Base-by-base conservation (phyloP, 2,888 invertebrate species). In the Drosophila mercatorum region DNA sequence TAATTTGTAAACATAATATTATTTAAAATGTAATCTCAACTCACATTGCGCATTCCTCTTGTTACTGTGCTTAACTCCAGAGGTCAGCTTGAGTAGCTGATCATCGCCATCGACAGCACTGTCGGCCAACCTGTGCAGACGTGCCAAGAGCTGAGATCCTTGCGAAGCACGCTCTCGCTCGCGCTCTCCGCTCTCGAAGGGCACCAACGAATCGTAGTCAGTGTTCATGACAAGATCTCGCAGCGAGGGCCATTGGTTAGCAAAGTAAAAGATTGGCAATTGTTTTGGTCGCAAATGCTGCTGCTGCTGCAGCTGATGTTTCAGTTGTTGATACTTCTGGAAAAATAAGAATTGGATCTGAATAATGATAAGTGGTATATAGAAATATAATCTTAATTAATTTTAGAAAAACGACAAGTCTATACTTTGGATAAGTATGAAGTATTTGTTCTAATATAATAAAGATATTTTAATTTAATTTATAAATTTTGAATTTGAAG, bases 1-100 rank as follows among this genome's bases (percentile, higher is more conserved):
- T 3, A 46, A 46, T 28, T 14, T 17, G 17, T 17, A 28, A 47
- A 47, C 2, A 7, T 0, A n/a, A 28, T 31, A 2, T 4, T 7
- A 38, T 38, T 31, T 4, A 14, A 38, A 52, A 38, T 53, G 4
- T 7, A 14, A 2, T 28, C n/a, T 55, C 5, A 43, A 91, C 92
- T 92, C 68, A 92, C 92, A 92, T 72, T 92, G 91, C 40, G 90
- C 88, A 79, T 92, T 92, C 81, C 92, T 92, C 67, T 92, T 92
- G 70, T 83, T 87, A 63, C 84, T 90, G 51, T 91, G 92, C 63
- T 91, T 92, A 38, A 81, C 68, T 0, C 67, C 55, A 2, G 78
- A 64, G 43, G 53, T 59, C 47, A 72, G 40, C 12, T 61, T 67
- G 12, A 31, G 68, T 52, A 73, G 7, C 41, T 63, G 71, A 7